Evolutionary conservation across 1,140 invertebrate genomes (phyloP).

Genomic region (Trichonephila clavata): DNA sequence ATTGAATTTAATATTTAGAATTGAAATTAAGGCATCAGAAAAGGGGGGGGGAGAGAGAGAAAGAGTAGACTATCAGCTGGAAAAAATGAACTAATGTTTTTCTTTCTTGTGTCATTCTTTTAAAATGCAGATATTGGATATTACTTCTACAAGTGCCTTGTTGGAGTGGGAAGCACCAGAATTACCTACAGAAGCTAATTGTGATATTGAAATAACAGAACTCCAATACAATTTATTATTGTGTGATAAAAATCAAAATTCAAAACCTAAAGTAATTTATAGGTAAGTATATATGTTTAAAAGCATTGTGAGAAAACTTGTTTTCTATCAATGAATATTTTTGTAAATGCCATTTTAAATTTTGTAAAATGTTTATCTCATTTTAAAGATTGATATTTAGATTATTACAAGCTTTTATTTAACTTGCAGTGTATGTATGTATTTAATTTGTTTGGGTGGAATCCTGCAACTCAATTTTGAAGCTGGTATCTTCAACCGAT

Average conservation of each 20-base stretch:
- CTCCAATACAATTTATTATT: slow-evolving; percentile 51
- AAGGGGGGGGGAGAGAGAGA: too few relatives aligned
- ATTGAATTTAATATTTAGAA: too few relatives aligned
- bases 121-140: slow-evolving; percentile 51
- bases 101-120: not conserved
- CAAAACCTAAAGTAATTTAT: slow-evolving; percentile 52
- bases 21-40: too few relatives aligned
- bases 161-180: slow-evolving; percentile 51
- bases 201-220: slow-evolving; percentile 61
- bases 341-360: not conserved
- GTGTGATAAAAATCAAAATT: slow-evolving; percentile 61
- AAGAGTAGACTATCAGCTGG: too few relatives aligned
- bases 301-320: not conserved
- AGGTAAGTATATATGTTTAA: not conserved
- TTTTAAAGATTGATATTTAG: too few relatives aligned
- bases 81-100: not conserved
- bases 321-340: not conserved
- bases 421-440: too few relatives aligned
- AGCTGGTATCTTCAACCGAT: too few relatives aligned
- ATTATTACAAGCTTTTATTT: too few relatives aligned
- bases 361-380: not conserved
- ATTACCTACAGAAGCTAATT: slow-evolving; percentile 33
- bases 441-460: too few relatives aligned
- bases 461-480: too few relatives aligned
- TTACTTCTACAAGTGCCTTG: slow-evolving; percentile 72